Conservation (phyloP, 2,113 vertebrate genomes). For the Lanius collurio region DNA sequence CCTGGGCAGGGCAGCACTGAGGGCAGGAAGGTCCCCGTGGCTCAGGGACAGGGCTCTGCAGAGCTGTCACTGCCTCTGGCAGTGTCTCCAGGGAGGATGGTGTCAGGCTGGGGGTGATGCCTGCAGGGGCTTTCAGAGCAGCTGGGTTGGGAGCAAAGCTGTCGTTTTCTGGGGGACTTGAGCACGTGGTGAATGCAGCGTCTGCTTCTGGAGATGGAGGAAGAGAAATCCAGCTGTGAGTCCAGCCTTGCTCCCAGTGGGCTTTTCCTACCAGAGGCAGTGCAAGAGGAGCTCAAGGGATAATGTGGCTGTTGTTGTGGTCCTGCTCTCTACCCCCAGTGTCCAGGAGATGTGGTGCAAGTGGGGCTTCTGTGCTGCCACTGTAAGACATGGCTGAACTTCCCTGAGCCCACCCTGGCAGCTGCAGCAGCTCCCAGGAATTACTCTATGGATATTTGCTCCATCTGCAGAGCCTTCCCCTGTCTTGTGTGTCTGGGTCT, state of each 20-base stretch:
- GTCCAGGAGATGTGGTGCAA: background rate
- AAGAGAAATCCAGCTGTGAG: background rate
- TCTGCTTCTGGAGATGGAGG: background rate
- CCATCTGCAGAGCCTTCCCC: background rate
- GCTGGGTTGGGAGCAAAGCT: background rate
- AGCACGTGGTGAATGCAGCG: background rate
- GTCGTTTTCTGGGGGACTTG: background rate
- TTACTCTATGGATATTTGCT: background rate
- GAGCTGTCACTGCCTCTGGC: background rate
- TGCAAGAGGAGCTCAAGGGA: background rate
- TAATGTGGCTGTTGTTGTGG: background rate
- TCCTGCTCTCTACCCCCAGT: background rate
- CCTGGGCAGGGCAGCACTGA: background rate
- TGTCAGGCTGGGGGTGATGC: background rate
- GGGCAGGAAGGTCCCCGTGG: background rate
- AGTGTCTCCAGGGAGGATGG: background rate
- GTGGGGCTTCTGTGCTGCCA: background rate
- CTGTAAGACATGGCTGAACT: background rate
- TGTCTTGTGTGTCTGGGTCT: accelerated
- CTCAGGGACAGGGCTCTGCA: background rate
- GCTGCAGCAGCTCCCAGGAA: background rate
- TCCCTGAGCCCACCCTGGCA: background rate
- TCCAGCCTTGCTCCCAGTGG: background rate
- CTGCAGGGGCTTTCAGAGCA: background rate
- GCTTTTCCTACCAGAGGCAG: background rate